Evolutionary conservation across 2,797 vertebrate genomes (phyloP), one percentile per base, ranked within the genome.

Genomic region (Hydrophis major): DNA sequence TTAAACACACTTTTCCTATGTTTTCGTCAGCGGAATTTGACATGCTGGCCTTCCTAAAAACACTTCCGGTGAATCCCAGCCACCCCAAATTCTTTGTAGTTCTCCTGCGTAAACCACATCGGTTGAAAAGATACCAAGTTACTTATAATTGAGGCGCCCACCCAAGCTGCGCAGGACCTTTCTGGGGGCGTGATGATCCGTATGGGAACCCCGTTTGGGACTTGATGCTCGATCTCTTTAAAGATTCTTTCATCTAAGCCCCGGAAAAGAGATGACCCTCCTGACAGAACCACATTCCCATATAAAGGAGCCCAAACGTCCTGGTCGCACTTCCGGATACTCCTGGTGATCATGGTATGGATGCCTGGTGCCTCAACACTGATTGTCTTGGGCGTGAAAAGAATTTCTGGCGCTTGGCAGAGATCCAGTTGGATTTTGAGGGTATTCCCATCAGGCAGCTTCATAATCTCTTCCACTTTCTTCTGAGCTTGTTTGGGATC

Each of bases 81-180:
- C 0, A 94, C 25, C n/a, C 97, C 97, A 1, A 97, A 96, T 93
- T 97, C 97, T 88, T 93, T 89, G 93, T 97, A 97, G 12, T 97
- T 96, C 0, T 83, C 47, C 0, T 69, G n/a, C 0, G 97, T 97
- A 92, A 97, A 95, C 97, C 97, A 97, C 97, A 97, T 97, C 78
- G 97, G 97, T 92, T 91, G 94, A 91, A 97, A 97, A 89, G 97
- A 96, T 88, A 91, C 94, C 83, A 97, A 91, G 25, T 95, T 96
- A 6, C 97, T 97, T 18, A 97, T 89, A 0, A 97, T 93, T 47
- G 97, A 97, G 20, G 96, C 97, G 0, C 97, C 97, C 0, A 97
- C 95, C 96, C 97, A 97, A 59, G 86, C 94, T 4, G 96, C 97
- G 32, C 96, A 97, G 88, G 94, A 96, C 22, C 96, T 94, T 91